These are phyloP conservation scores for Notodonta ziczac DNA, from an alignment of 2,888 invertebrate species.

Conservation along the genomic window DNA sequence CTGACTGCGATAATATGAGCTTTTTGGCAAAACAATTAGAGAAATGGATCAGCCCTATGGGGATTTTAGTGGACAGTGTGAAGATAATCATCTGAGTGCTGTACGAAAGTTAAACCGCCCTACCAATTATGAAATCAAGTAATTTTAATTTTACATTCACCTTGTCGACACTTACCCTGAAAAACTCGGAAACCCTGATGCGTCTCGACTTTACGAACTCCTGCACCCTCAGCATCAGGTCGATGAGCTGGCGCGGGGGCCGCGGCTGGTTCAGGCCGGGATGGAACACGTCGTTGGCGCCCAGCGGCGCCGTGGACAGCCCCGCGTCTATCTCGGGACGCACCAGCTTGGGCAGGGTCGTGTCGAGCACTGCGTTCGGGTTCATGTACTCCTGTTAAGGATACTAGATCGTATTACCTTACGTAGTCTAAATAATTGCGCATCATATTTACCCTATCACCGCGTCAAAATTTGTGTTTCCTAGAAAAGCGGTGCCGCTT, in stretches of 20 bases:
- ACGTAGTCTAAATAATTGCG: not conserved
- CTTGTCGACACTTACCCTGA: conserved; percentile 80
- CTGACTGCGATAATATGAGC: too few relatives aligned
- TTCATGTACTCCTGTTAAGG: conserved; percentile 64
- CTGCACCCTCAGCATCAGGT: conserved; percentile 87
- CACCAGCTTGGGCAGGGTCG: conserved; percentile 87
- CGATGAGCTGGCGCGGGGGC: conserved; percentile 79
- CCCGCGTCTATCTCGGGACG: conserved; percentile 87
- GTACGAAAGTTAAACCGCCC: too few relatives aligned
- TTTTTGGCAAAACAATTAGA: too few relatives aligned
- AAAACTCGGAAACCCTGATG: conserved; percentile 88
- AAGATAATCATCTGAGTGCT: too few relatives aligned
- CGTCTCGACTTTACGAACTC: conserved; percentile 86
- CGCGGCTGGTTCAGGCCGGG: conserved; percentile 80
- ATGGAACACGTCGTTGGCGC: conserved; percentile 85
- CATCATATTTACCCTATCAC: too few relatives aligned
- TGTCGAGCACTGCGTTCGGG: conserved; percentile 87
- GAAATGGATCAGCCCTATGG: too few relatives aligned
- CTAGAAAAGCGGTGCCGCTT: too few relatives aligned
- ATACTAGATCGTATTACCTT: too few relatives aligned
- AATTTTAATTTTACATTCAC: too few relatives aligned
- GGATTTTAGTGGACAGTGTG: too few relatives aligned
- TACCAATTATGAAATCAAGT: too few relatives aligned
- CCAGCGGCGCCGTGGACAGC: conserved; percentile 64
- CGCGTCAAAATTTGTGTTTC: too few relatives aligned